These are phyloP conservation scores for Halcyon badia DNA, from an alignment of 2,797 vertebrate genomes.

Conservation along the genomic window DNA sequence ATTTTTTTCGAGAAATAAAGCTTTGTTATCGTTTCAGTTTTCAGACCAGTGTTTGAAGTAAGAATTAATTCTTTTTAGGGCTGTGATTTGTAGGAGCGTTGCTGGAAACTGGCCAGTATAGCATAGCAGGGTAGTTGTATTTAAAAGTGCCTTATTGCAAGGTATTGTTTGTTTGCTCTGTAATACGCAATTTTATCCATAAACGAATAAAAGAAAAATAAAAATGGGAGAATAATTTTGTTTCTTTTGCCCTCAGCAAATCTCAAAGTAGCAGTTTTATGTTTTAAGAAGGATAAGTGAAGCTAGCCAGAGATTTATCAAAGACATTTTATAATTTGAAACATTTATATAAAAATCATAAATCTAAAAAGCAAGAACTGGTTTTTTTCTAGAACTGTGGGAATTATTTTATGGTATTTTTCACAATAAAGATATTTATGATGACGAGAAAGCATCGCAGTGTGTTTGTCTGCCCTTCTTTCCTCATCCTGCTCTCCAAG, in stretches of 20 bases:
- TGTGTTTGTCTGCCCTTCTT: constrained; percentile 7
- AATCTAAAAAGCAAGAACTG: constrained; percentile 65
- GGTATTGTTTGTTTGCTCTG: constrained; percentile 1
- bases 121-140: constrained; percentile 24
- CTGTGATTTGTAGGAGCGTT: constrained; percentile 14
- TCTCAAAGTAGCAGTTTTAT: not conserved
- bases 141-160: constrained; percentile 61
- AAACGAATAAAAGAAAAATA: not conserved
- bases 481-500: not conserved
- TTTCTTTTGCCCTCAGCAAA: not conserved
- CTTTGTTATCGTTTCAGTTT: not conserved
- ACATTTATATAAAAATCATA: constrained; percentile 65
- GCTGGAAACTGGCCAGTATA: not conserved
- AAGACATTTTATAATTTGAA: too few relatives aligned
- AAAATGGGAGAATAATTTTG: not conserved
- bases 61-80: constrained; percentile 15
- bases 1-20: not conserved
- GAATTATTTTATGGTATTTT: constrained; percentile 82
- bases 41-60: not conserved
- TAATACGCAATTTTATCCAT: not conserved
- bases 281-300: constrained; percentile 51
- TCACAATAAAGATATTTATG: constrained; percentile 86
- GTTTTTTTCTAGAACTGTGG: constrained; percentile 76
- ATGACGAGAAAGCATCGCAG: constrained; percentile 40
- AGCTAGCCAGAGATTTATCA: constrained; percentile 51